These are phyloP conservation scores for Strix uralensis DNA, from an alignment of 2,113 vertebrate genomes.

Conservation along the genomic window DNA sequence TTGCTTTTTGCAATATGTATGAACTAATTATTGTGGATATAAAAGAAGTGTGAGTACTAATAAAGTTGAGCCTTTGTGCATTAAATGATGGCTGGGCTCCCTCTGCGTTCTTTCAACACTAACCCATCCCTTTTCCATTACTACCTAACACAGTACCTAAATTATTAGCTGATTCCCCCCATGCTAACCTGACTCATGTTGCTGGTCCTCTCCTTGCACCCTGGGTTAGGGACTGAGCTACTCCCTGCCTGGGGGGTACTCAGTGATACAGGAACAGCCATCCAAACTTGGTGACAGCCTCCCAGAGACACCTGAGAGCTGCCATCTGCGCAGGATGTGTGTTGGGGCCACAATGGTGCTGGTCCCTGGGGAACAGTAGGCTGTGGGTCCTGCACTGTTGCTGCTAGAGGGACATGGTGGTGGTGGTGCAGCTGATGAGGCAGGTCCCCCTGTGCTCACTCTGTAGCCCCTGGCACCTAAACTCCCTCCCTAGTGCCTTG, in stretches of 20 bases:
- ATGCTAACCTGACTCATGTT: neutral
- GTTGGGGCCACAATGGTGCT: accelerated
- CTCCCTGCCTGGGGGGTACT: too few relatives aligned
- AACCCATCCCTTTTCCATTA: neutral
- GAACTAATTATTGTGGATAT: too few relatives aligned
- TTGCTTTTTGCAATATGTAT: too few relatives aligned
- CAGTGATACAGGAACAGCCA: neutral
- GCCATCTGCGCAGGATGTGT: accelerated
- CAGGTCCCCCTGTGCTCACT: neutral
- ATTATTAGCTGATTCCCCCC: accelerated
- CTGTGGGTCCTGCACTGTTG: accelerated
- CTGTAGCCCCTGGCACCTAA: neutral
- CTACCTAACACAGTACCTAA: neutral
- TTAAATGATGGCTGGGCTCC: too few relatives aligned
- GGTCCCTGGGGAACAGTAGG: neutral
- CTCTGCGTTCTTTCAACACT: too few relatives aligned
- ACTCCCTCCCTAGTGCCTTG: neutral
- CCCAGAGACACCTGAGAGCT: neutral
- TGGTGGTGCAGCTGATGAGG: neutral
- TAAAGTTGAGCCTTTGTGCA: too few relatives aligned
- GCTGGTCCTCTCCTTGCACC: neutral
- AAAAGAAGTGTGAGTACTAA: too few relatives aligned
- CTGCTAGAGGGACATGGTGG: neutral
- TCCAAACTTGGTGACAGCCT: neutral
- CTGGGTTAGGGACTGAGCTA: neutral